Evolutionary conservation across 2,797 vertebrate genomes (phyloP), one percentile per base, ranked within the genome.

Genomic region (Mormyrops boulengeri): DNA sequence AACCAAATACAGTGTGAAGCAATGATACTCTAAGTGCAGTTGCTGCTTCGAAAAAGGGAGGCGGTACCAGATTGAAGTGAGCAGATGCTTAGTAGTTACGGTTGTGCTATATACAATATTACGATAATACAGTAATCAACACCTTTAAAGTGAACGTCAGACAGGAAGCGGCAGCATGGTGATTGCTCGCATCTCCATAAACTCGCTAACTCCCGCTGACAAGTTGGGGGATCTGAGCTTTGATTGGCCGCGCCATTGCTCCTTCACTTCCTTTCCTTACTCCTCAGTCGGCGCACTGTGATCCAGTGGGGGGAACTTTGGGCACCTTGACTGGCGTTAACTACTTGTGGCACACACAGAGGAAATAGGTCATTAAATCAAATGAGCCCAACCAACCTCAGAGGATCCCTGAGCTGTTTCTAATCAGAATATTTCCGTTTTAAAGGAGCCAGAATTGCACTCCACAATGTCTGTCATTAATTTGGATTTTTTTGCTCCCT

Each of bases 361-460:
- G 95, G 96, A 97, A 96, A 96, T 95, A 95, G 96, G 95, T 96
- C 96, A 96, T 96, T 97, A 97, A 96, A 96, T 96, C 93, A 95
- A 95, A 95, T 94, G 93, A 96, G 95, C 95, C 93, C 93, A 94
- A 94, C 94, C 93, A 92, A 91, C 94, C 94, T 95, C 95, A 94
- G 93, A 93, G 94, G 94, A 95, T 93, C 95, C 95, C 94, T 95
- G 95, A 96, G 95, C 95, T 95, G 96, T 96, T 96, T 96, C 95
- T 95, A 96, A 96, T 97, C 96, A 96, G 95, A 96, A 95, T 95
- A 95, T 94, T 95, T 95, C 95, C 93, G 52, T 95, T 96, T 91
- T 92, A 92, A 92, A 90, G 91, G 90, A 92, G 93, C 93, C 93
- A 94, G 92, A 91, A 92, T 92, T 93, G 92, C 91, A 91, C 85